Base-by-base conservation (phyloP, 2,797 vertebrate genomes). In the Neosilurus mollespiculum region DNA sequence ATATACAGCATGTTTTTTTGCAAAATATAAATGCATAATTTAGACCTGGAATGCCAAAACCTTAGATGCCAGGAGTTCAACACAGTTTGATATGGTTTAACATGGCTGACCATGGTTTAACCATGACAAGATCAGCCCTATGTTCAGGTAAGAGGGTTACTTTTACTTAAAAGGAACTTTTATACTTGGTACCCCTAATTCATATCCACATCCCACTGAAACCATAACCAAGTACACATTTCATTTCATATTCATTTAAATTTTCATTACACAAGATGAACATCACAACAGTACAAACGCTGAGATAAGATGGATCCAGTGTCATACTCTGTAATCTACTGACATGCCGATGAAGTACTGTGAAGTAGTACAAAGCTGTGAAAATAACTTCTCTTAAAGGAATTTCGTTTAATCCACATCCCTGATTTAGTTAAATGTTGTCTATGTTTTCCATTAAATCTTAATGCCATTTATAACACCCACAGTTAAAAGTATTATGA, bases 211-310 rank as follows among this genome's bases (percentile, higher is more conserved):
- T 51, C 53, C 75, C 77, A 82, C 56, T 73, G 61, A 70, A 43
- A 79, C 69, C 69, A 82, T 85, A 16, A 83, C 51, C 30, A 83
- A 80, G 30, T 80, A 71, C 64, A 80, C 72, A 75, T 58, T 80
- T n/a, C 43, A 56, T 49, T 65, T 80, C 64, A 51, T 67, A 37
- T 64, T 81, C 7, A 61, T 84, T 82, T 62, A 53, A 84, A 85
- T 78, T 82, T 85, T 69, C 66, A 84, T 84, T 86, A 73, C 72
- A 78, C 66, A 73, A 82, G 18, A 84, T 88, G 67, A 78, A 79
- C 80, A 75, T 61, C 37, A 82, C 78, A 72, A 85, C 75, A 85
- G 66, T 56, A 77, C 80, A 86, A 83, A 69, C 86, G 69, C 54
- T 69, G 69, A 86, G 75, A 81, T 72, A 66, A 75, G 15, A 22